These are phyloP conservation scores for Benthosema pterotum DNA, from an alignment of 2,797 vertebrate species.

Conservation along the genomic window DNA sequence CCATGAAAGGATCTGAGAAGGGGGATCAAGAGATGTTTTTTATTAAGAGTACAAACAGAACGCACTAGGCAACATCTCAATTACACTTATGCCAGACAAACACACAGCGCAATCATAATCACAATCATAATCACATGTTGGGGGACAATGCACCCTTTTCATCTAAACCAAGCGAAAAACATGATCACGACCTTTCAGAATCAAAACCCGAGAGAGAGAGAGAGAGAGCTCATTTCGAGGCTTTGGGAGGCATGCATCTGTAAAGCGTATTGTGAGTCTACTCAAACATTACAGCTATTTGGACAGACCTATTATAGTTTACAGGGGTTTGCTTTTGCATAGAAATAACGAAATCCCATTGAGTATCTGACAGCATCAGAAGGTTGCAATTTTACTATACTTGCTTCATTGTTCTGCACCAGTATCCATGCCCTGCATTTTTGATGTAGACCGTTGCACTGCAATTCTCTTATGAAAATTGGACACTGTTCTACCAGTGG, in stretches of 20 bases:
- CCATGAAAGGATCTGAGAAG: conserved; percentile 34
- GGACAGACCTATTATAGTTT: conserved; percentile 57
- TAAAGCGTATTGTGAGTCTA: conserved; percentile 38
- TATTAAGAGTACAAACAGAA: conserved; percentile 30
- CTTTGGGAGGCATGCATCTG: conserved; percentile 38
- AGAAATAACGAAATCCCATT: conserved; percentile 48
- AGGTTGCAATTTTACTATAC: conserved; percentile 63
- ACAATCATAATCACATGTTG: conserved; percentile 15
- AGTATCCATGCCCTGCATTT: conserved; percentile 46
- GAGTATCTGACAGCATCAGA: conserved; percentile 45
- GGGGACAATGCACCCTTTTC: conserved; percentile 33
- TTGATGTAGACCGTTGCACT: conserved; percentile 36
- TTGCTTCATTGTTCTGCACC: conserved; percentile 57
- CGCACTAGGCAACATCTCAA: conserved; percentile 40
- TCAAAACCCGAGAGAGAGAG: conserved; percentile 21
- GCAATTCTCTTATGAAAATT: conserved; percentile 38
- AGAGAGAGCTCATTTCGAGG: conserved; percentile 34
- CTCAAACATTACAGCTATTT: conserved; percentile 28
- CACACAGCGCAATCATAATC: conserved; percentile 36
- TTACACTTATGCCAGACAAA: conserved; percentile 44
- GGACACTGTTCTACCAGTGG: conserved; percentile 24
- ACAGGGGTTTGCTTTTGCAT: conserved; percentile 48
- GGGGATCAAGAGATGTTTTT: conserved; percentile 23
- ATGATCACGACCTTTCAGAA: conserved; percentile 15
- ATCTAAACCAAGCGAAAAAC: conserved; percentile 23